Conservation (phyloP, 2,888 invertebrate genomes). For the Drosophila neutralis region DNA sequence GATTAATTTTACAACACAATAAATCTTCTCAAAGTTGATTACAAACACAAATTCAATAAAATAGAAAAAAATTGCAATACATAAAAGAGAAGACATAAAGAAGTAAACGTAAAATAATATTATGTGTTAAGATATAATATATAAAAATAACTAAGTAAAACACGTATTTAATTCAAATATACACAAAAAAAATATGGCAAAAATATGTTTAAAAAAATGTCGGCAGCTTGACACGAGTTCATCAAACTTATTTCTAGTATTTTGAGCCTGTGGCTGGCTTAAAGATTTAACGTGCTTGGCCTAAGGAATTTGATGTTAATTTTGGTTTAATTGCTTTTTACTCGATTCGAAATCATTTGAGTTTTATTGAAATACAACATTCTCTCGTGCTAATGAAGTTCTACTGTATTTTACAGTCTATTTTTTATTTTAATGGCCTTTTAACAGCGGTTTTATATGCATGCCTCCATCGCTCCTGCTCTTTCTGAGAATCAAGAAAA, state of each 20-base stretch:
- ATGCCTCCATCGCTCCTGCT: neutral
- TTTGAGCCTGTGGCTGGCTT: neutral
- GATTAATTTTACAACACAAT: neutral
- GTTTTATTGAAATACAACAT: neutral
- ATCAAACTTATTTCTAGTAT: neutral
- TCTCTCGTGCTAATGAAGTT: neutral
- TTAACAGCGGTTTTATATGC: constrained; percentile 1
- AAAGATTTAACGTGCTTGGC: neutral
- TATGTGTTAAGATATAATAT: neutral
- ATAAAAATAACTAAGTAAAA: neutral
- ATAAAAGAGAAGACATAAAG: neutral
- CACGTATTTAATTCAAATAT: neutral
- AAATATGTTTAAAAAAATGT: neutral
- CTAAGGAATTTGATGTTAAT: neutral
- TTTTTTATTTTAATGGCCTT: constrained; percentile 4
- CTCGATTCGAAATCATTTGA: neutral
- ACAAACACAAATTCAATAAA: neutral
- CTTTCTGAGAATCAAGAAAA: constrained; percentile 5
- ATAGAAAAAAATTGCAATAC: too few relatives aligned
- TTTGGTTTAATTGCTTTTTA: neutral
- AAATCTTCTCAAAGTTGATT: neutral
- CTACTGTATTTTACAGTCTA: neutral
- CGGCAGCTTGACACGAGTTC: neutral
- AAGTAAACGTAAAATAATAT: neutral
- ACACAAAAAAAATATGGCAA: neutral